Base-by-base conservation (phyloP, 2,888 invertebrate species). In the Heteromurus nitidus region DNA sequence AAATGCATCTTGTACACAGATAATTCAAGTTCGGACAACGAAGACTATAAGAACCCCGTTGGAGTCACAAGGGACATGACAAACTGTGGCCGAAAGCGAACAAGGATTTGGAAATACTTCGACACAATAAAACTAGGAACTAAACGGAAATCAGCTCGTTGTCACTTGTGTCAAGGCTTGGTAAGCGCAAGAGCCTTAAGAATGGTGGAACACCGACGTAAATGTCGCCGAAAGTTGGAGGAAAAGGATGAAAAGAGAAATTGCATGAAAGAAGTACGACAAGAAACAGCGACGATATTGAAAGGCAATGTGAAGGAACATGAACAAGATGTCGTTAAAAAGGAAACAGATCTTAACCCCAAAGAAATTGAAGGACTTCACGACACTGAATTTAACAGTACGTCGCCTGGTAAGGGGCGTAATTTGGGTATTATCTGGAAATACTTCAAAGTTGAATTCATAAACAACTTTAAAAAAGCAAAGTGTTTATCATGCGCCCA, bases 151-250 rank as follows among this genome's bases (percentile, higher is more conserved):
- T 55, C 72, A n/a, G 79, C 72, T 0, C 50, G 72, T 3, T 79
- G 79, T 22, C 79, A 79, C 58, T 20, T 65, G 1, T 79, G 79
- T 16, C 20, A 28, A 3, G 7, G 30, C 30, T 44, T 79, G 11
- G 79, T 79, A 11, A 79, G 79, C 50, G 72, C 72, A 11, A 20
- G 79, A 72, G 79, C 79, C 3, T 2, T 42, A 2, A 26, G 79
- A 55, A 70, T 79, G 79, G 79, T 79, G 1, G 79, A 79, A 11
- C 79, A 79, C 22, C 53, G 72, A 0, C 22, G 64, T 11, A 79
- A 79, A 58, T 79, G 79, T 22, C 60, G 69, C 36, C 50, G 58
- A 0, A 65, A 36, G 7, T 36, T 36, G 36, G 36, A 36, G 13
- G 13, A 36, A 36, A 5, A 9, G 36, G 13, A 26, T 24, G 13